Evolutionary conservation across 2,888 invertebrate species (phyloP).

Genomic region (Drosophila picticornis): DNA sequence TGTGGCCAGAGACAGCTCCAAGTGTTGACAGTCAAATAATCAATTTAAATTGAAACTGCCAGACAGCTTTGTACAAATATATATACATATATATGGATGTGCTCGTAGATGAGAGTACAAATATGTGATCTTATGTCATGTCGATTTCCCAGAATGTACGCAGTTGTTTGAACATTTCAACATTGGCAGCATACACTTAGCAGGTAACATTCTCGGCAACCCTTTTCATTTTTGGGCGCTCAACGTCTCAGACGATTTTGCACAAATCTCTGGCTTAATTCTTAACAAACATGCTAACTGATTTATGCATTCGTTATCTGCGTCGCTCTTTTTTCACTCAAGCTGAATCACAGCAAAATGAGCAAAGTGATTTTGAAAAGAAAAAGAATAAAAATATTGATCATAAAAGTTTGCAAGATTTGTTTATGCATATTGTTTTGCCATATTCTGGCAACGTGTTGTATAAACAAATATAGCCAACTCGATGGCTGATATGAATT

Average conservation of each 20-base stretch:
- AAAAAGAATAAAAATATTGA: conserved; percentile 36
- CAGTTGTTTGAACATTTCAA: conserved; percentile 23
- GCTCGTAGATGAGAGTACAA: background rate
- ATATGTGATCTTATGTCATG: conserved; percentile 64
- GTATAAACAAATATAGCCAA: conserved; percentile 57
- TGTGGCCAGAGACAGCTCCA: conserved; percentile 49
- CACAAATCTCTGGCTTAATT: conserved; percentile 51
- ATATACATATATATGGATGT: background rate
- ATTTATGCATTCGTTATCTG: conserved; percentile 53
- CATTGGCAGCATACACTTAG: conserved; percentile 20
- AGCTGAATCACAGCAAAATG: conserved; percentile 48
- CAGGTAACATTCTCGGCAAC: conserved; percentile 62
- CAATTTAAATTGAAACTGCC: conserved; percentile 70
- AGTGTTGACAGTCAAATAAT: conserved; percentile 69
- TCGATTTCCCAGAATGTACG: conserved; percentile 53
- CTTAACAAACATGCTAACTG: conserved; percentile 64
- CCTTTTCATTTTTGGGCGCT: conserved; percentile 20
- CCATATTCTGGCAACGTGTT: conserved; percentile 61
- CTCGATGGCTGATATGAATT: conserved; percentile 37
- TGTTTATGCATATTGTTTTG: conserved; percentile 64
- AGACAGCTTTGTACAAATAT: conserved; percentile 4
- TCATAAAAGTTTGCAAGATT: conserved; percentile 55
- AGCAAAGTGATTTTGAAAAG: background rate
- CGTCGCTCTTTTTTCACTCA: conserved; percentile 2
- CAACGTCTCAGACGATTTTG: conserved; percentile 40